Percentiles rank a stretch among this genome's conserved stretches.
Evolutionary conservation across 1,140 invertebrate genomes (phyloP).

Genomic region (Heliconius nattereri): DNA sequence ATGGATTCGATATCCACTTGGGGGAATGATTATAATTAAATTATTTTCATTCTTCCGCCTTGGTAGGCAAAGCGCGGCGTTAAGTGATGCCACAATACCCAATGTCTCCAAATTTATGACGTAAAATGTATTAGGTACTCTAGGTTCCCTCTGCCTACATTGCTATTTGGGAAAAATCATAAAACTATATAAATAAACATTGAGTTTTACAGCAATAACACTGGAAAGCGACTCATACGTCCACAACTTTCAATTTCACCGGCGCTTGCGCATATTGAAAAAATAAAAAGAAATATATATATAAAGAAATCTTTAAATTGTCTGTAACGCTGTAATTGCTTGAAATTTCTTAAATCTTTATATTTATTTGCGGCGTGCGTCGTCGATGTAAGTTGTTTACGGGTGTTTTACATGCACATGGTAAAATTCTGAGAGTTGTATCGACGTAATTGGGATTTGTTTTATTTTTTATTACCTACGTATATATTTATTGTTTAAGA

Average conservation of each 20-base stretch:
- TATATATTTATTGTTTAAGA: background rate
- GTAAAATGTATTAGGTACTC: too few species aligned
- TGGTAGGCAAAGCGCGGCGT: too few species aligned
- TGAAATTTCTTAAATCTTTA: constrained; percentile 22
- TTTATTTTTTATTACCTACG: background rate
- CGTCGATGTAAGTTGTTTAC: constrained; percentile 4
- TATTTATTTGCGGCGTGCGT: constrained; percentile 15
- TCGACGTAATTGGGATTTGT: background rate
- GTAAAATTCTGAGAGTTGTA: background rate
- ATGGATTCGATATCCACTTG: background rate
- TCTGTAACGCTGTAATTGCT: constrained; percentile 37
- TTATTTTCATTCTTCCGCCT: too few species aligned
- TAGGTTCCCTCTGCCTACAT: too few species aligned
- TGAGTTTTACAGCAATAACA: background rate
- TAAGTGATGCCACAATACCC: too few species aligned
- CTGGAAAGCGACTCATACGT: constrained; percentile 37
- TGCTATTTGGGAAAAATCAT: background rate
- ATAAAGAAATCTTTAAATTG: constrained; percentile 37
- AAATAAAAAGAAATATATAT: constrained; percentile 26
- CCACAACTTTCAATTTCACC: constrained; percentile 38
- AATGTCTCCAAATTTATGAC: too few species aligned
- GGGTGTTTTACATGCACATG: constrained; percentile 1
- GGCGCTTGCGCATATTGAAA: constrained; percentile 29
- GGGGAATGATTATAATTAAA: too few species aligned
- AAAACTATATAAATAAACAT: background rate